Percentiles rank a stretch among this genome's conserved stretches.
Conservation (phyloP, 2,888 invertebrate genomes). For the Tachina fera region DNA sequence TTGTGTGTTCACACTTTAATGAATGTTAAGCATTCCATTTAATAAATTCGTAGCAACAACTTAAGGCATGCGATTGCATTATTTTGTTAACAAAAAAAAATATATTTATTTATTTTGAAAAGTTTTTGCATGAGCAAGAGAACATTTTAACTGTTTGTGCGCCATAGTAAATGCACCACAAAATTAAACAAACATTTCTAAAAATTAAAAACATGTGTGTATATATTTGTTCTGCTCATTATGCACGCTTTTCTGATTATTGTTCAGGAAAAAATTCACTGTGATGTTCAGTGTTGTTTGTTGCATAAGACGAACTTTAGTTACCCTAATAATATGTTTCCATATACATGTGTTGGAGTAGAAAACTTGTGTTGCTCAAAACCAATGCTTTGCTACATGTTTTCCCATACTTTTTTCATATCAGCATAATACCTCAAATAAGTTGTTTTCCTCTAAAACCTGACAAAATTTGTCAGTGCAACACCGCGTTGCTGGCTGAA, state of each 20-base stretch:
- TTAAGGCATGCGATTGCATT: conserved; percentile 32
- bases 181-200: conserved; percentile 66
- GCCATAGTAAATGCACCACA: conserved; percentile 56
- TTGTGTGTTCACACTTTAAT: neutral
- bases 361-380: too few relatives aligned
- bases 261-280: neutral
- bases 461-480: too few relatives aligned
- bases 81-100: conserved; percentile 29
- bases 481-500: too few relatives aligned
- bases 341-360: too few relatives aligned
- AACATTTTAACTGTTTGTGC: conserved; percentile 43
- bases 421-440: too few relatives aligned
- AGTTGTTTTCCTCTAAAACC: too few relatives aligned
- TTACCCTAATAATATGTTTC: neutral
- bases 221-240: conserved; percentile 13
- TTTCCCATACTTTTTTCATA: too few relatives aligned
- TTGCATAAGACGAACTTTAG: neutral
- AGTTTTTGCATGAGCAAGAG: conserved; percentile 20
- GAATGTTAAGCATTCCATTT: conserved; percentile 34
- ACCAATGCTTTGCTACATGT: too few relatives aligned
- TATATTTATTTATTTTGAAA: conserved; percentile 14
- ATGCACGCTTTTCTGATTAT: conserved; percentile 58
- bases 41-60: conserved; percentile 23
- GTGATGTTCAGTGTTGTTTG: neutral
- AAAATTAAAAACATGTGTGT: conserved; percentile 51